These are phyloP conservation scores for Hippolais icterina DNA, from an alignment of 2,113 vertebrate genomes.

Conservation along the genomic window DNA sequence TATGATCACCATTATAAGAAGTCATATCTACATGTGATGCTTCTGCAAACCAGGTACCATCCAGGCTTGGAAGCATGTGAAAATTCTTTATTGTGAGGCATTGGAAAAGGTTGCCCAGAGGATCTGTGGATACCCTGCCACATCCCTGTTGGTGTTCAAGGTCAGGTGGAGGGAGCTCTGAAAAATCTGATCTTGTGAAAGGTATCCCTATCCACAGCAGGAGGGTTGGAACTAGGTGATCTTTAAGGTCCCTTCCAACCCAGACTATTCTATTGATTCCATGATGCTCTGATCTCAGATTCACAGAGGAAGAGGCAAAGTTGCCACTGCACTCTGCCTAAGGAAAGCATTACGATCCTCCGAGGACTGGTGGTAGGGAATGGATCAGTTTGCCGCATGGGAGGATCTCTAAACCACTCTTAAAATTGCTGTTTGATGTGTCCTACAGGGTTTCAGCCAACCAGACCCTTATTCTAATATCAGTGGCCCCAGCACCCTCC, in stretches of 20 bases:
- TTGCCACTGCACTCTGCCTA: background rate
- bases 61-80: background rate
- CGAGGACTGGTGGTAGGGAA: background rate
- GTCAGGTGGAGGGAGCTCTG: background rate
- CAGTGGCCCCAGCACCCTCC: background rate
- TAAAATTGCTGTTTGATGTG: background rate
- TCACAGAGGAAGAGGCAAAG: background rate
- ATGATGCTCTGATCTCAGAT: background rate
- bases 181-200: background rate
- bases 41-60: background rate
- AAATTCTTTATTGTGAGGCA: background rate
- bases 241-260: background rate
- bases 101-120: background rate
- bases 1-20: background rate
- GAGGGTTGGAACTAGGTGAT: background rate
- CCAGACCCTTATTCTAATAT: background rate
- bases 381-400: fast-evolving
- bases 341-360: background rate
- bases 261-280: background rate
- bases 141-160: background rate
- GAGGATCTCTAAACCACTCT: background rate
- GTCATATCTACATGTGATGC: fast-evolving
- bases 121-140: background rate
- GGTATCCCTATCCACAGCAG: background rate
- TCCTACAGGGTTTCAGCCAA: background rate